Conservation (phyloP, 2,797 vertebrate species). For the Eulemur albifrons region DNA sequence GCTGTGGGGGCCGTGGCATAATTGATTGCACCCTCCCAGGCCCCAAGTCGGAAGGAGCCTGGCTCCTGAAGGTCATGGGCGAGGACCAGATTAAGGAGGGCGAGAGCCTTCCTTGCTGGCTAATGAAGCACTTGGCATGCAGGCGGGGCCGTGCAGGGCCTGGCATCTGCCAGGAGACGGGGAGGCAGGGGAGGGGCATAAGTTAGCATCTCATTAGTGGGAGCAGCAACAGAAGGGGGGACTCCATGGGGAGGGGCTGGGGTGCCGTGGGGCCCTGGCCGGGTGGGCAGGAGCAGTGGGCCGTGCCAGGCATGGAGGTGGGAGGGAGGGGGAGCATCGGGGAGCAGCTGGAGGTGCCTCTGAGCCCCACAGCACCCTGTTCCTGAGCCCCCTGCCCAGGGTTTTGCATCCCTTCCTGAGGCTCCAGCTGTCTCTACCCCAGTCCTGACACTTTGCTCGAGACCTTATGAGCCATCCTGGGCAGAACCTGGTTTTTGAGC, state of each 20-base stretch:
- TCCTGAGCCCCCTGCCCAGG: background rate
- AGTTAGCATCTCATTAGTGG: constrained; percentile 70
- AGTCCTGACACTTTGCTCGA: background rate
- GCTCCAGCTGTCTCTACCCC: background rate
- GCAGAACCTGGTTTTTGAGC: background rate
- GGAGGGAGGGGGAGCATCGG: background rate
- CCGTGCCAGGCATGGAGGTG: accelerated
- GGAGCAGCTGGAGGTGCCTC: background rate
- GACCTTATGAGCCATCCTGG: background rate
- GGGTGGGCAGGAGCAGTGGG: background rate
- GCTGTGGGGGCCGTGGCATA: constrained; percentile 29
- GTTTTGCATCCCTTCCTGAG: too few species aligned
- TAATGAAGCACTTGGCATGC: constrained; percentile 75
- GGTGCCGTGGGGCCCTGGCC: background rate
- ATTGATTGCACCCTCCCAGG: constrained; percentile 33
- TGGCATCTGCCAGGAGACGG: constrained; percentile 61
- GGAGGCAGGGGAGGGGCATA: background rate
- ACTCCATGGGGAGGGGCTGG: background rate
- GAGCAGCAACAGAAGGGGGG: background rate
- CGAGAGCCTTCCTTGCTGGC: constrained; percentile 41
- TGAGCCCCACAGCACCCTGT: background rate
- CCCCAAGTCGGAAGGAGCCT: background rate
- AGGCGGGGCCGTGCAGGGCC: background rate
- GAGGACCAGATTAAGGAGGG: constrained; percentile 66
- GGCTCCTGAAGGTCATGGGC: constrained; percentile 70